Percentiles rank a stretch among this genome's conserved stretches.
These are phyloP conservation scores for Dasyprocta punctata DNA, from an alignment of 2,113 vertebrate genomes.

Conservation along the genomic window DNA sequence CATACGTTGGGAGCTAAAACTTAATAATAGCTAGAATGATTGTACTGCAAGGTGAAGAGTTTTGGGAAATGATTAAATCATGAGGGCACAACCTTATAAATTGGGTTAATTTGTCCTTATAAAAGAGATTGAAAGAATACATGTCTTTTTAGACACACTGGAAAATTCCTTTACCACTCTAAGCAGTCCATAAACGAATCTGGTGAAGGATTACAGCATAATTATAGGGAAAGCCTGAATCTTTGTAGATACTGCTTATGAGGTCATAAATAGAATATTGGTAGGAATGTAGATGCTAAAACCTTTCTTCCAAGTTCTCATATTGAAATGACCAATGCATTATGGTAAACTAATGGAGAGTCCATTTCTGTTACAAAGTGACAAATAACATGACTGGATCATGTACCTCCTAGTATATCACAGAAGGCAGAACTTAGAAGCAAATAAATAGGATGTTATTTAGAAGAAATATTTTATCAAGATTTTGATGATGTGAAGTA, in stretches of 20 bases:
- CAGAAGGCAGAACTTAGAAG: not conserved
- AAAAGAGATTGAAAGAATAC: not conserved
- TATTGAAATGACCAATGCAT: not conserved
- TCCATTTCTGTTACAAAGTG: not conserved
- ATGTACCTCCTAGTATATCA: not conserved
- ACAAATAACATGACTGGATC: no score
- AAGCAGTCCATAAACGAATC: not conserved
- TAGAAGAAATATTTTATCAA: not conserved
- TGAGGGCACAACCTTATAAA: not conserved
- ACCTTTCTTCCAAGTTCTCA: not conserved
- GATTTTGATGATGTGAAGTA: not conserved
- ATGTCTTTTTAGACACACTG: not conserved
- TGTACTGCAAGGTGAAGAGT: not conserved
- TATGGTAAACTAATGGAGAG: not conserved
- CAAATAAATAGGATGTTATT: not conserved
- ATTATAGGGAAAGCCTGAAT: not conserved
- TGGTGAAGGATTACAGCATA: not conserved
- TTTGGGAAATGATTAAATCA: not conserved
- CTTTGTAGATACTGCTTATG: not conserved
- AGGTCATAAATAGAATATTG: not conserved
- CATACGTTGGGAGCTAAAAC: not conserved
- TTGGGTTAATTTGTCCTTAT: not conserved
- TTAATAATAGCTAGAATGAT: not conserved
- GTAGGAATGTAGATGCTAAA: not conserved
- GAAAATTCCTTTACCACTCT: not conserved